Base-by-base conservation (phyloP, 2,888 invertebrate species). In the Nomada flava region DNA sequence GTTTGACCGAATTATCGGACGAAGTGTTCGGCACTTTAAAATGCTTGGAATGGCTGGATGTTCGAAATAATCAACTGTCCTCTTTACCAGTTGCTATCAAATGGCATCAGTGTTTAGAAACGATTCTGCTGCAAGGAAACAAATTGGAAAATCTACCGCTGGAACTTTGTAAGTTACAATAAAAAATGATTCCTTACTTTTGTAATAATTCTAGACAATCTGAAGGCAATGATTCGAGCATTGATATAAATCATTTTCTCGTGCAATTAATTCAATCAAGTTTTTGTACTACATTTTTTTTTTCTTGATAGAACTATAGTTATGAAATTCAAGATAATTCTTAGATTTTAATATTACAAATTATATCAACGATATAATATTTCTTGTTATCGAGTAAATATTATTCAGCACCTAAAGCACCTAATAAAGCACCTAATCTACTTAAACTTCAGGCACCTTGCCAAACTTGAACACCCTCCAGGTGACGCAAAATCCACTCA, bases 51-150 rank as follows among this genome's bases (percentile, higher is more conserved):
- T 96, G 96, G 95, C 91, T 96, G 11, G 96, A 96, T 90, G 89
- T 96, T 11, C 94, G 96, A 87, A 95, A 95, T 82, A 97, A 97
- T 91, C 90, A 94, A 73, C 90, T 97, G 13, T 93, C 91, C 5
- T 93, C 92, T 18, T 92, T 97, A 70, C 96, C 96, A 1, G 92
- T 89, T 79, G 94, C 94, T 2, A 94, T 96, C 26, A 95, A 95
- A 79, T 92, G 95, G 83, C 96, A 96, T 86, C 91, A 91, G 67
- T 92, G 91, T 84, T 94, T 96, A 29, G 95, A 96, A 70, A 96
- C 96, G 79, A 91, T 96, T 71, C 93, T 96, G 26, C 91, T 96
- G 47, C 95, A 96, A 92, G 95, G 95, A 88, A 96, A 96, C 90
- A 93, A 94, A 82, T 90, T 96, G 42, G 94, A 95, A 71, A 92